Conservation (phyloP, 2,888 invertebrate genomes). For the Oxyteleia sp. region DNA sequence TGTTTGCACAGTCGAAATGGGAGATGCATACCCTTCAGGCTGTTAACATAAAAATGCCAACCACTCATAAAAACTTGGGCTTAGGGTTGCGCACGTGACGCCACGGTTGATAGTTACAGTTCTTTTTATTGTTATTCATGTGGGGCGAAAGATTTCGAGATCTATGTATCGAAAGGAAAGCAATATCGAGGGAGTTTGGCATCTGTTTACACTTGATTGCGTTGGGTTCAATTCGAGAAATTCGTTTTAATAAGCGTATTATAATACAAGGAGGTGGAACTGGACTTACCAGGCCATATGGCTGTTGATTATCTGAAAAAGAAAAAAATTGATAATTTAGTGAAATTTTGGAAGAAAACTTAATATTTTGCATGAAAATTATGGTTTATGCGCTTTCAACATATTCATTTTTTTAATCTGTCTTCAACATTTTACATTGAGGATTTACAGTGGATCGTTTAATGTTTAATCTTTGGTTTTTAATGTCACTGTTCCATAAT, state of each 20-base stretch:
- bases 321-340: too few species aligned
- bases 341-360: too few species aligned
- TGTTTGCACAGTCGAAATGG: slow-evolving; percentile 74
- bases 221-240: slow-evolving; percentile 39
- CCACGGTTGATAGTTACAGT: slow-evolving; percentile 78
- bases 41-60: slow-evolving; percentile 85
- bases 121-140: slow-evolving; percentile 85
- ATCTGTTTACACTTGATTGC: slow-evolving; percentile 55
- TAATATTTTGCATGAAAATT: too few species aligned
- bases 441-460: too few species aligned
- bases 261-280: slow-evolving; percentile 4
- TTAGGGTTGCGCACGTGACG: slow-evolving; percentile 67
- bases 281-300: slow-evolving; percentile 12
- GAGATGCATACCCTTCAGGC: slow-evolving; percentile 69
- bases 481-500: too few species aligned
- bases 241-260: slow-evolving; percentile 27
- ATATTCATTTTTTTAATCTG: too few species aligned
- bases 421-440: too few species aligned
- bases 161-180: slow-evolving; percentile 54
- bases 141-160: slow-evolving; percentile 71
- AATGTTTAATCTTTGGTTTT: too few species aligned
- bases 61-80: slow-evolving; percentile 79
- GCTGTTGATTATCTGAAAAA: background rate
- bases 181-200: slow-evolving; percentile 75
- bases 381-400: too few species aligned